Evolutionary conservation across 2,888 invertebrate species (phyloP).

Genomic region (Philereme transversata): DNA sequence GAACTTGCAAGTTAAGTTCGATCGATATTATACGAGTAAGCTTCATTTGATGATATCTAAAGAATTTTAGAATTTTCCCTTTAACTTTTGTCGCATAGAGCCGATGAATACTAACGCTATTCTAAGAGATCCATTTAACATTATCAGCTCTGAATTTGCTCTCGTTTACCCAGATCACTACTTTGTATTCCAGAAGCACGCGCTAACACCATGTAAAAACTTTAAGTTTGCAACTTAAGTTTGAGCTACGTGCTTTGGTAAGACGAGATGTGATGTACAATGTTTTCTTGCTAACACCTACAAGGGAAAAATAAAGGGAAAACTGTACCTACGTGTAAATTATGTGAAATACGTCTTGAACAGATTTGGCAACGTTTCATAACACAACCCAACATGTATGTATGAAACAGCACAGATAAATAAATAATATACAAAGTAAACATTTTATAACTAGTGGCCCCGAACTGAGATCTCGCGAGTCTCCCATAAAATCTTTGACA

Average conservation of each 20-base stretch:
- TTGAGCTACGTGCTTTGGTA: constrained; percentile 23
- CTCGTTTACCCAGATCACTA: constrained; percentile 17
- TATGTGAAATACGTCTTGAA: too few species aligned
- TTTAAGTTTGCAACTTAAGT: constrained; percentile 26
- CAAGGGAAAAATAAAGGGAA: neutral
- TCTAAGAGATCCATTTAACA: constrained; percentile 16
- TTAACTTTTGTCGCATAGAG: constrained; percentile 11
- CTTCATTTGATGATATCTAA: too few species aligned
- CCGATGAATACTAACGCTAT: constrained; percentile 16
- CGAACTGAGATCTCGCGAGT: too few species aligned
- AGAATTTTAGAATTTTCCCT: neutral
- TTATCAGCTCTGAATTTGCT: constrained; percentile 10
- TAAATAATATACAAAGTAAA: too few species aligned
- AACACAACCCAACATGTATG: too few species aligned
- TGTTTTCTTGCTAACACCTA: neutral
- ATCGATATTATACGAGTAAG: too few species aligned
- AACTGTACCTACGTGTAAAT: neutral
- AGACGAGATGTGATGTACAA: neutral
- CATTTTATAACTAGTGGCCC: too few species aligned
- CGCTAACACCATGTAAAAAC: constrained; percentile 24
- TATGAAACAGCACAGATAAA: too few species aligned
- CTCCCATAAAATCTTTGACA: too few species aligned
- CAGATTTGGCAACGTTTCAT: too few species aligned
- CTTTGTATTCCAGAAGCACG: constrained; percentile 26
- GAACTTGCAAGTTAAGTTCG: too few species aligned